These are phyloP conservation scores for Brotula barbata DNA, from an alignment of 2,797 vertebrate genomes.

Conservation along the genomic window DNA sequence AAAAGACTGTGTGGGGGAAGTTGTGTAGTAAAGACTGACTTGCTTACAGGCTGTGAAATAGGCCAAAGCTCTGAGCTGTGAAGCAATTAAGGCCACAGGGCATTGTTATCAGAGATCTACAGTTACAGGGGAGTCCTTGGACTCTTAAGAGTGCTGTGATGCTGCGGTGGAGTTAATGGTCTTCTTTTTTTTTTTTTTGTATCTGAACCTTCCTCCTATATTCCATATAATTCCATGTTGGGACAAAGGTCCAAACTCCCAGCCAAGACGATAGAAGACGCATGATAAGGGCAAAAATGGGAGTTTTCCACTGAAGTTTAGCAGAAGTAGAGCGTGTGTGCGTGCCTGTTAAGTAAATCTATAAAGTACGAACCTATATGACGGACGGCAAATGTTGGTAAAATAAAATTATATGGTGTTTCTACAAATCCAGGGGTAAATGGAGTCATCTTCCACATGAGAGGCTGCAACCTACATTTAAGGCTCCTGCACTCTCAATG, in stretches of 20 bases:
- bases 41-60: neutral
- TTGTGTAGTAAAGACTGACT: neutral
- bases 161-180: conserved; percentile 9
- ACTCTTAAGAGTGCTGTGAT: neutral
- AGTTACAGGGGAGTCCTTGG: conserved; percentile 18
- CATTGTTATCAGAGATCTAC: conserved; percentile 29
- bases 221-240: neutral
- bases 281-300: neutral
- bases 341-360: conserved; percentile 18
- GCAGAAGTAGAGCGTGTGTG: conserved; percentile 1
- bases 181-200: too few relatives aligned
- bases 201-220: neutral
- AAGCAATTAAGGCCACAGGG: conserved; percentile 15
- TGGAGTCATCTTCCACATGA: conserved; percentile 34
- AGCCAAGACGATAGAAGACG: conserved; percentile 7
- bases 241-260: conserved; percentile 27
- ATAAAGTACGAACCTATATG: conserved; percentile 15
- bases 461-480: conserved; percentile 58
- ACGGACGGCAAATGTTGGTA: conserved; percentile 32
- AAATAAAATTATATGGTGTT: conserved; percentile 35
- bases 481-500: conserved; percentile 57
- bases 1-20: neutral
- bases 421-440: conserved; percentile 52
- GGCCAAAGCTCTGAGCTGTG: conserved; percentile 6
- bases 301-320: neutral